Evolutionary conservation across 2,113 vertebrate genomes (phyloP).

Genomic region (Petrocephalus microphthalmus): DNA sequence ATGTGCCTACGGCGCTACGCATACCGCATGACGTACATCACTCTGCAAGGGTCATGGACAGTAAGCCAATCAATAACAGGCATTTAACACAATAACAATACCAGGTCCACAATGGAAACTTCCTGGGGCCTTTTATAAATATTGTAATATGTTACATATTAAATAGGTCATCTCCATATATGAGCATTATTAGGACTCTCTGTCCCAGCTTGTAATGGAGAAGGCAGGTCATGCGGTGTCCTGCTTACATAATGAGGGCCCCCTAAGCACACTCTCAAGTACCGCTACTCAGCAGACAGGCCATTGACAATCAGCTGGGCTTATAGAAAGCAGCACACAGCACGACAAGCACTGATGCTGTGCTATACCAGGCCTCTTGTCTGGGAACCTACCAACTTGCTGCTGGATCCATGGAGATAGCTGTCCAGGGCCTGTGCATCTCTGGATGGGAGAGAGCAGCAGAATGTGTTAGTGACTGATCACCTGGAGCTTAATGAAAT

Average conservation of each 20-base stretch:
- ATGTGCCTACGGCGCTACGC: constrained; percentile 50
- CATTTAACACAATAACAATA: constrained; percentile 31
- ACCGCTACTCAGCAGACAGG: too few species aligned
- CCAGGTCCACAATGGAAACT: too few species aligned
- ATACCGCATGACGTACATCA: constrained; percentile 81
- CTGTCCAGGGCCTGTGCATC: constrained; percentile 94
- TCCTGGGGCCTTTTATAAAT: too few species aligned
- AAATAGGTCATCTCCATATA: too few species aligned
- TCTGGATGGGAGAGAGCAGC: constrained; percentile 54
- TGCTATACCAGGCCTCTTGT: not conserved
- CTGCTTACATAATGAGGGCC: too few species aligned
- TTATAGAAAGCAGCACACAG: not conserved
- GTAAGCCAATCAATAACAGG: not conserved
- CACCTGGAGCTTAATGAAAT: not conserved
- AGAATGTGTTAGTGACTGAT: not conserved
- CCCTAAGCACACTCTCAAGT: too few species aligned
- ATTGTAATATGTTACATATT: too few species aligned
- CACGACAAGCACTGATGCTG: not conserved
- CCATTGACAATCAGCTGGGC: too few species aligned
- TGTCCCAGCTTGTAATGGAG: not conserved
- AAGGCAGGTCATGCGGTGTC: constrained; percentile 7
- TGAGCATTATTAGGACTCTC: not conserved
- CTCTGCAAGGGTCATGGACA: constrained; percentile 43
- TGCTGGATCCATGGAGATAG: constrained; percentile 90
- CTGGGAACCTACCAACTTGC: constrained; percentile 82